Evolutionary conservation across 2,888 invertebrate genomes (phyloP), one percentile per base, ranked within the genome.

Genomic region (Ditylenchus weischeri): DNA sequence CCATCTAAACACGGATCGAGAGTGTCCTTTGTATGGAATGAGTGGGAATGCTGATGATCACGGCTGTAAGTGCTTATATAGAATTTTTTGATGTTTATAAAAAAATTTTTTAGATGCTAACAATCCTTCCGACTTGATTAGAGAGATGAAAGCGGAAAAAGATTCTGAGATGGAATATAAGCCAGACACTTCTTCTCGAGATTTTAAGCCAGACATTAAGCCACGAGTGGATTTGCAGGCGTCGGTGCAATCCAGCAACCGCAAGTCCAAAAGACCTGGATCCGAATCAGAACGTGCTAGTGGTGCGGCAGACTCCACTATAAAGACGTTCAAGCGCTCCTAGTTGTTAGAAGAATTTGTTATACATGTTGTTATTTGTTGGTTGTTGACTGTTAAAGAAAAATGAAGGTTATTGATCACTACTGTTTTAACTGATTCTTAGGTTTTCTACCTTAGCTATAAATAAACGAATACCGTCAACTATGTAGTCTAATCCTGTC

Each of bases 1-100:
- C 11, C 98, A 99, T 83, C 91, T 95, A 64, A 94, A 94, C 84
- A 95, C 87, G 68, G 94, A 94, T 84, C 91, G 92, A 79, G 95
- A 98, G 85, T 99, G 98, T 85, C 91, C 93, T 7, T 88, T 98
- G 87, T 98, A 86, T 77, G 86, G 86, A 89, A 81, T 79, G 75
- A 80, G 79, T 58, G 83, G 83, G 49, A 82, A 81, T 69, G 76
- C 76, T 47, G 83, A 83, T 13, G 77, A 81, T 66, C 73, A 77
- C 57, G 83, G 83, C 72, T 79, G 82, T 82, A 59, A 72, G 81
- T 67, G 19, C n/a, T 23, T 54, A 38, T 7, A 21, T 18, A 57
- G 47, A 49, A 13, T n/a, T 29, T n/a, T 4, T 18, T 29, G 18
- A 6, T 43, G 43, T 38, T 59, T 69, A 23, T 21, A 6, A 54